Base-by-base conservation (phyloP, 1,140 invertebrate species). In the Nomia melanderi region DNA sequence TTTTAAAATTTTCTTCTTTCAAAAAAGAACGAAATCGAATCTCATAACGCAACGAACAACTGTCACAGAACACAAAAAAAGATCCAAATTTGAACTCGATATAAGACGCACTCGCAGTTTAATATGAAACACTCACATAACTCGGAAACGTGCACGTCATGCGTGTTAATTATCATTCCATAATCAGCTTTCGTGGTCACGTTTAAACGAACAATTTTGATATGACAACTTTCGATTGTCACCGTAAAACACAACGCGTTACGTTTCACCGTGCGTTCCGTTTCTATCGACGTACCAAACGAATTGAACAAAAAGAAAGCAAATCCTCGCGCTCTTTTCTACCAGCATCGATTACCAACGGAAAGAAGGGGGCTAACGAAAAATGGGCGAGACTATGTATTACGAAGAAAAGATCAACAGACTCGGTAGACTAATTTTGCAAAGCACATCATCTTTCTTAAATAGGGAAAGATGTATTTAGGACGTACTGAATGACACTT, bases 401-500 rank as follows among this genome's bases (percentile, higher is more conserved):
- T 12, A 8, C 41, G 5, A 56, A 67, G 23, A 56, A 23, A 57
- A 6, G 11, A 41, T 27, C 17, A 20, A 12, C 14, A 44, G 29
- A 41, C 20, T 56, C 20, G 14, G 12, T 23, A 25, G 25, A 66
- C 63, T 75, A 31, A 33, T 31, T 47, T 23, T 23, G 20, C 11
- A n/a, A 76, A 76, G n/a, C 39, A n/a, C 71, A 66, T 56, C 70
- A 41, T 71, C 74, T 54, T 71, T 62, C 44, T 14, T 54, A 41
- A 2, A n/a, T 27, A 36, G 8, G 23, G 23, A 64, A 78, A 73
- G 59, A 78, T 57, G 69, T 17, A 73, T 64, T 72, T 65, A 31
- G 53, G 69, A 84, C 82, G 54, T 84, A 84, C 82, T 77, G 69
- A 77, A 57, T 73, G 78, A 83, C 57, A 83, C 67, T 80, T 70